Evolutionary conservation across 2,113 vertebrate genomes (phyloP).

Genomic region (Mellivora capensis): DNA sequence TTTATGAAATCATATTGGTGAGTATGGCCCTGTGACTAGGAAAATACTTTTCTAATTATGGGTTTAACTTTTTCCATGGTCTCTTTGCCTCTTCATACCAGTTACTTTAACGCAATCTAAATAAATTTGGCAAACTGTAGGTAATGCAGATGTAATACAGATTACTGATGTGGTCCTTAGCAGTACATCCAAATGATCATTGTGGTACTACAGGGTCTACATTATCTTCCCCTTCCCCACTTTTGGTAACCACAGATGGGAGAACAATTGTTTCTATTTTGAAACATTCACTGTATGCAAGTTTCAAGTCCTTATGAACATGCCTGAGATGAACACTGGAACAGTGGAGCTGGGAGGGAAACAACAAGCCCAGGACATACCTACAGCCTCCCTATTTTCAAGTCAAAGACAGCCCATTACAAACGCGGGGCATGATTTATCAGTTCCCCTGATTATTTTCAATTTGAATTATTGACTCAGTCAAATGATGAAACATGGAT

Average conservation of each 20-base stretch:
- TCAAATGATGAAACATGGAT: not conserved
- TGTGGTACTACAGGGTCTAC: not conserved
- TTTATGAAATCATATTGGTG: not conserved
- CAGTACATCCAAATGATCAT: not conserved
- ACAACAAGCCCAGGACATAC: not conserved
- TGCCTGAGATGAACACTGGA: not conserved
- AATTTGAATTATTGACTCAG: not conserved
- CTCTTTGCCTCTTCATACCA: not conserved
- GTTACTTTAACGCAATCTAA: not conserved
- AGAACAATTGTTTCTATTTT: not conserved
- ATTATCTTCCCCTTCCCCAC: not conserved
- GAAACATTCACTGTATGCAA: not conserved
- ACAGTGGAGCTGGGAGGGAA: not conserved
- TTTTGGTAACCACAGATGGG: not conserved
- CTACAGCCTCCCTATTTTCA: not conserved
- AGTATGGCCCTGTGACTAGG: not conserved
- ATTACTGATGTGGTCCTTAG: not conserved
- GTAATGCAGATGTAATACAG: not conserved
- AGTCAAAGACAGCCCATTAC: not conserved
- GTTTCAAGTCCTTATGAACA: not conserved
- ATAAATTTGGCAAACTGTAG: not conserved
- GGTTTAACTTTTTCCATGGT: not conserved
- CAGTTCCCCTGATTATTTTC: not conserved
- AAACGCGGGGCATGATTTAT: not conserved
- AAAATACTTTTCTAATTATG: not conserved